phyloP scores from a whole-genome alignment of 2,888 invertebrate species.

The Drosophila suboccidentalis region DNA sequence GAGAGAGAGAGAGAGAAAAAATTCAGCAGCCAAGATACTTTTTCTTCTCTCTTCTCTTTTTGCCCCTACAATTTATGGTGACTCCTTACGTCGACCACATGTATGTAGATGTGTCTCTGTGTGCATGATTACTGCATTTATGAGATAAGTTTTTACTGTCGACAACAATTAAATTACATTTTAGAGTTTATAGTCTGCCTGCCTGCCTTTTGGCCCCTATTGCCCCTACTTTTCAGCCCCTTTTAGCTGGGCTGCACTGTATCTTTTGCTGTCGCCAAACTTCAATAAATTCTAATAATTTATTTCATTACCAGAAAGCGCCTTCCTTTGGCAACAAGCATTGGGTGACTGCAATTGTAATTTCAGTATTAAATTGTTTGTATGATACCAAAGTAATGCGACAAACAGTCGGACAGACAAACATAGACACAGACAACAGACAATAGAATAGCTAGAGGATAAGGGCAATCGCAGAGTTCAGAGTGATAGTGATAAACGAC shows the following conservation, averaged over 20 bases:
- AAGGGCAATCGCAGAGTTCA: slow-evolving; percentile 6
- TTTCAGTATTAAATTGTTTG: slow-evolving; percentile 37
- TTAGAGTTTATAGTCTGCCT: slow-evolving; percentile 66
- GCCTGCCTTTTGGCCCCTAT: not conserved
- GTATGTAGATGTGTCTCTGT: slow-evolving; percentile 21
- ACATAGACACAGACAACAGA: slow-evolving; percentile 3
- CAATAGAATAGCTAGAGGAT: not conserved
- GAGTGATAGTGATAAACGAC: slow-evolving; percentile 16
- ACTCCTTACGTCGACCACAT: slow-evolving; percentile 8
- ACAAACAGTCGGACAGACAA: slow-evolving; percentile 7
- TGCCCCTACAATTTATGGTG: slow-evolving; percentile 3
- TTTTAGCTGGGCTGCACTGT: slow-evolving; percentile 22
- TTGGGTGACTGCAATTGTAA: slow-evolving; percentile 36
- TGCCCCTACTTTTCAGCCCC: slow-evolving; percentile 14
- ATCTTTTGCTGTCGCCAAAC: slow-evolving; percentile 52
- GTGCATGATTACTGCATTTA: slow-evolving; percentile 68
- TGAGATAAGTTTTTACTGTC: slow-evolving; percentile 70
- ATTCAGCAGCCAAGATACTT: not conserved
- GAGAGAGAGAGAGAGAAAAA: not conserved
- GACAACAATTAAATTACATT: slow-evolving; percentile 76
- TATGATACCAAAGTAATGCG: slow-evolving; percentile 24
- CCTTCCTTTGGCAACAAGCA: slow-evolving; percentile 24
- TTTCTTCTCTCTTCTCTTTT: not conserved
- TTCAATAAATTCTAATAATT: slow-evolving; percentile 74
- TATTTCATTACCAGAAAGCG: slow-evolving; percentile 56